phyloP scores from a whole-genome alignment of 2,113 vertebrate species.

The Numenius arquata region DNA sequence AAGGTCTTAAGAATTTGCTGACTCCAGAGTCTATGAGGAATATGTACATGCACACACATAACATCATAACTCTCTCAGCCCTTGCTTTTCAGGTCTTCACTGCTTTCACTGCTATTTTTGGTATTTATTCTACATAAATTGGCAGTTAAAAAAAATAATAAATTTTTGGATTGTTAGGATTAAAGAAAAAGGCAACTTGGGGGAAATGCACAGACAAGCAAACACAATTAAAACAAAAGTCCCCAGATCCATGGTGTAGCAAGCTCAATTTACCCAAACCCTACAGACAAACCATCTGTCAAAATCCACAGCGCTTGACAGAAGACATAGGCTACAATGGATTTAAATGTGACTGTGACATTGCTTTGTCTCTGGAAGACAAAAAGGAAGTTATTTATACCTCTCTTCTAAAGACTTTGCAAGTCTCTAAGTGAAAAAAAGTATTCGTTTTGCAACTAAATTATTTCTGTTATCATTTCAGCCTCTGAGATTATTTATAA shows the following conservation, averaged over 20 bases:
- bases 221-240: background rate
- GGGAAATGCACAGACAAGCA: background rate
- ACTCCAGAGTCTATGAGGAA: background rate
- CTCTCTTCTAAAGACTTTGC: background rate
- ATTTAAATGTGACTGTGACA: conserved; percentile 6
- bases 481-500: background rate
- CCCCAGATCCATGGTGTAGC: background rate
- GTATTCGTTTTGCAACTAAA: background rate
- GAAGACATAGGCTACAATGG: background rate
- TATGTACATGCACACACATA: background rate
- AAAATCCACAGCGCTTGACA: background rate
- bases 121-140: background rate
- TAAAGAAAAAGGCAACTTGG: background rate
- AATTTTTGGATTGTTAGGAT: background rate
- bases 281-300: conserved; percentile 21
- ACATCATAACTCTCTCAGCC: no score
- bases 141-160: background rate
- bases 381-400: background rate
- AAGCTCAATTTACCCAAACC: conserved; percentile 10
- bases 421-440: background rate
- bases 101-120: background rate
- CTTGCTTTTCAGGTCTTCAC: background rate
- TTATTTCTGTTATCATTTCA: background rate
- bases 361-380: background rate
- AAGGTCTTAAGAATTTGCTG: background rate